Conservation (phyloP, 2,888 invertebrate species). For the Synergus gifuensis region DNA sequence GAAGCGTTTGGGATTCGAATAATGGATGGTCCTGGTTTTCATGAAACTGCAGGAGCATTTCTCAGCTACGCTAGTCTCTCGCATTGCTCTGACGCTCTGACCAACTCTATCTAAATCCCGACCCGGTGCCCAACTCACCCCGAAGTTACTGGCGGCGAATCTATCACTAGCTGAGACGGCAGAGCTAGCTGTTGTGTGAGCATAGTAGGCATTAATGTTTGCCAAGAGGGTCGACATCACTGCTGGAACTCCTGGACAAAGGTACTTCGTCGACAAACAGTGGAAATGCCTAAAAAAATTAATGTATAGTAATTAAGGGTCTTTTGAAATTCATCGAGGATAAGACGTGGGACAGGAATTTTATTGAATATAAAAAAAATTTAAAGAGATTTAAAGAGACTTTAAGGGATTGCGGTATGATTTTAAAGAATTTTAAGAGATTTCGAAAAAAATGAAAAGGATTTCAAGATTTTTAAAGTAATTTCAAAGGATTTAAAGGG, state of each 20-base stretch:
- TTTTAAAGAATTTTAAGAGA: too few relatives aligned
- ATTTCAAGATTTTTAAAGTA: too few relatives aligned
- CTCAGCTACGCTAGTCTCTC: constrained; percentile 52
- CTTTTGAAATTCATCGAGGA: neutral
- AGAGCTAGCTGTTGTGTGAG: constrained; percentile 97
- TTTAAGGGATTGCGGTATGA: too few relatives aligned
- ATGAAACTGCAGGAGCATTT: constrained; percentile 67
- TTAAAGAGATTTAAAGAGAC: too few relatives aligned
- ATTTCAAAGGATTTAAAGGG: too few relatives aligned
- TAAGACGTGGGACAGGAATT: neutral
- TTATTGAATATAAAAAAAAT: too few relatives aligned
- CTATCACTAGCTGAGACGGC: constrained; percentile 99
- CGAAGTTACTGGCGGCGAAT: constrained; percentile 99
- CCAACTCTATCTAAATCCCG: constrained; percentile 40
- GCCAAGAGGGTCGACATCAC: constrained; percentile 99
- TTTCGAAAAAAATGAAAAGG: too few relatives aligned
- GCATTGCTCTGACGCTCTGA: constrained; percentile 13
- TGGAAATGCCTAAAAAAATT: constrained; percentile 92
- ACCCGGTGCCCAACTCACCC: constrained; percentile 82
- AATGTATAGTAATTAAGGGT: neutral
- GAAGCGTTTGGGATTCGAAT: constrained; percentile 58
- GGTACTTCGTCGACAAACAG: constrained; percentile 98
- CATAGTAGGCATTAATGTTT: constrained; percentile 99
- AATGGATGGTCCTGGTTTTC: constrained; percentile 62
- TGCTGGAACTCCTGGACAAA: constrained; percentile 99